Evolutionary conservation across 2,797 vertebrate species (phyloP).

Genomic region (Cottoperca gobio): DNA sequence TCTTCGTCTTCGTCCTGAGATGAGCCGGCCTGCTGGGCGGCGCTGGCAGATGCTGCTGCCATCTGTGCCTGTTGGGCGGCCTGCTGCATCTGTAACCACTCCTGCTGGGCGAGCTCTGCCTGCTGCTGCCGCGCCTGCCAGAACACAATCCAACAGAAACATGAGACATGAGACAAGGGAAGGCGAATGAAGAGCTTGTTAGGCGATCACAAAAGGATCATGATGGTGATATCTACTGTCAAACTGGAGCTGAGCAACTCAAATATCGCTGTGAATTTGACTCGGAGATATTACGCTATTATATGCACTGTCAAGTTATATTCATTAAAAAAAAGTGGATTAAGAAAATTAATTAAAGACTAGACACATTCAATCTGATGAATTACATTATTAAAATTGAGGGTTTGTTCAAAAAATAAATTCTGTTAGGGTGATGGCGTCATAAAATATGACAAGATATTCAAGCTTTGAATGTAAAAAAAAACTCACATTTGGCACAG

Average conservation of each 20-base stretch:
- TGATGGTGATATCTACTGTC: background rate
- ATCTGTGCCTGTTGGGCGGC: conserved; percentile 98
- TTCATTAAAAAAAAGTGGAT: no score
- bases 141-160: background rate
- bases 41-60: conserved; percentile 94
- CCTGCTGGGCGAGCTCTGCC: conserved; percentile 98
- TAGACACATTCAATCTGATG: no score
- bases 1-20: conserved; percentile 99
- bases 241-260: background rate
- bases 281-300: background rate
- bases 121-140: conserved; percentile 96
- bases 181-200: background rate
- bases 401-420: no score
- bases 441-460: no score
- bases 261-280: background rate
- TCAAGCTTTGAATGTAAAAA: no score
- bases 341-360: no score
- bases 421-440: no score
- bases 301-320: no score
- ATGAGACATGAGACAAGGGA: background rate
- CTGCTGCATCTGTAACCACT: conserved; percentile 99
- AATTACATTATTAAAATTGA: no score
- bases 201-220: background rate
- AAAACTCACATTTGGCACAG: no score
- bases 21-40: conserved; percentile 94